These are phyloP conservation scores for Formica selysi DNA, from an alignment of 1,140 invertebrate genomes.

Conservation along the genomic window DNA sequence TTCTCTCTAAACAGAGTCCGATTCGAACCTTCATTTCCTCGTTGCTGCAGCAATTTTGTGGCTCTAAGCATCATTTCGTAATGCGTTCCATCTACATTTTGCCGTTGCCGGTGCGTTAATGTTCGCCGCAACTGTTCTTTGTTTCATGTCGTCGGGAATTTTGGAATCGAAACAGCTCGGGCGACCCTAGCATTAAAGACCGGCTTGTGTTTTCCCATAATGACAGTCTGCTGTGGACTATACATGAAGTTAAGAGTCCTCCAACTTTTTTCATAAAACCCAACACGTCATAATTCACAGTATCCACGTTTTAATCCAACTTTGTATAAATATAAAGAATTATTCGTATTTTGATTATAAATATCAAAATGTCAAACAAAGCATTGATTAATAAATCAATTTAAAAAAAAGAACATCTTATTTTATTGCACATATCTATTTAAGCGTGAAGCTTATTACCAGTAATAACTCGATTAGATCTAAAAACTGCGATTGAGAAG, in stretches of 20 bases:
- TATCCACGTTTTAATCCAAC: background rate
- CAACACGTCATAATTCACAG: conserved; percentile 22
- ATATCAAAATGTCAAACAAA: background rate
- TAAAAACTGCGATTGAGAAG: conserved; percentile 2
- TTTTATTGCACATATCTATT: background rate
- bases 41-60: conserved; percentile 16
- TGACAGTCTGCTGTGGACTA: conserved; percentile 67
- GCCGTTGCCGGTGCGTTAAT: conserved; percentile 25
- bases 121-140: conserved; percentile 41
- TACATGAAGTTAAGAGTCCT: background rate
- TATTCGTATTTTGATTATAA: conserved; percentile 13
- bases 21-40: conserved; percentile 1
- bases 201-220: conserved; percentile 77
- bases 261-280: background rate
- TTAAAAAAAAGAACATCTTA: background rate
- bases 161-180: conserved; percentile 69
- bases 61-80: conserved; percentile 2
- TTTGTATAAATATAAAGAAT: background rate
- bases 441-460: background rate
- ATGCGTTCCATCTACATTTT: conserved; percentile 18
- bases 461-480: conserved; percentile 11
- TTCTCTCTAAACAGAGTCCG: background rate
- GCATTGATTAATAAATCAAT: background rate
- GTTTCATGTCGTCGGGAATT: conserved; percentile 63
- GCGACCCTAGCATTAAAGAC: conserved; percentile 75